These are phyloP conservation scores for Leptinotarsa haldemani DNA, from an alignment of 2,888 invertebrate genomes.

Conservation along the genomic window DNA sequence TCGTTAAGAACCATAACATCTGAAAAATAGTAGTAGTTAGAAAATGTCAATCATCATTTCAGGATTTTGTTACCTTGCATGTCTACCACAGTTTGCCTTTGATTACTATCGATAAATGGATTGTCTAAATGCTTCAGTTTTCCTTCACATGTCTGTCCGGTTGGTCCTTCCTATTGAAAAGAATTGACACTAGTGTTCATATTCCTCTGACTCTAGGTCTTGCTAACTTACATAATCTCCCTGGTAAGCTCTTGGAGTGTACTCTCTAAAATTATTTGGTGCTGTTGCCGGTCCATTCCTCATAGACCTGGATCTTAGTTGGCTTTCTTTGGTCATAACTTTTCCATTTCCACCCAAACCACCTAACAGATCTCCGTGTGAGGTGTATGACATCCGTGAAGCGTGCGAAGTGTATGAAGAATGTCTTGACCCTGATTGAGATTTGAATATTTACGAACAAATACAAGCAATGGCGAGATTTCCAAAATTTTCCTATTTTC, in stretches of 20 bases:
- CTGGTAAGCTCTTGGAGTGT: conserved; percentile 75
- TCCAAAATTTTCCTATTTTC: neutral
- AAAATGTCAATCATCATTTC: neutral
- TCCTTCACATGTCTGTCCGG: conserved; percentile 82
- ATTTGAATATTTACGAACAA: conserved; percentile 1
- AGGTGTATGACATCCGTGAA: conserved; percentile 92
- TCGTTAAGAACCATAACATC: conserved; percentile 98
- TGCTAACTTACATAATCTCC: conserved; percentile 75
- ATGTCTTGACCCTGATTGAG: conserved; percentile 80
- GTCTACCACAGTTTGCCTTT: conserved; percentile 90
- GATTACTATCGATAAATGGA: conserved; percentile 88
- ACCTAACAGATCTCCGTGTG: conserved; percentile 90
- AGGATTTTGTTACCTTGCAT: conserved; percentile 74
- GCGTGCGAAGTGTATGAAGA: conserved; percentile 97
- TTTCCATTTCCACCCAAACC: conserved; percentile 72
- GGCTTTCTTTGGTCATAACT: conserved; percentile 87
- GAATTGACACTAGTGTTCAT: neutral
- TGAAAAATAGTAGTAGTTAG: conserved; percentile 65
- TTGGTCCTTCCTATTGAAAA: conserved; percentile 77
- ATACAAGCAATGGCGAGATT: conserved; percentile 1
- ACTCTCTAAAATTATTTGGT: conserved; percentile 71
- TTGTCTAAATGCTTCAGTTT: conserved; percentile 90
- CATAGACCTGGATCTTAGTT: conserved; percentile 80
- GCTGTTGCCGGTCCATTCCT: conserved; percentile 72
- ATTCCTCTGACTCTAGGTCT: neutral